Conservation (phyloP, 2,113 vertebrate genomes). For the Bos indicus region DNA sequence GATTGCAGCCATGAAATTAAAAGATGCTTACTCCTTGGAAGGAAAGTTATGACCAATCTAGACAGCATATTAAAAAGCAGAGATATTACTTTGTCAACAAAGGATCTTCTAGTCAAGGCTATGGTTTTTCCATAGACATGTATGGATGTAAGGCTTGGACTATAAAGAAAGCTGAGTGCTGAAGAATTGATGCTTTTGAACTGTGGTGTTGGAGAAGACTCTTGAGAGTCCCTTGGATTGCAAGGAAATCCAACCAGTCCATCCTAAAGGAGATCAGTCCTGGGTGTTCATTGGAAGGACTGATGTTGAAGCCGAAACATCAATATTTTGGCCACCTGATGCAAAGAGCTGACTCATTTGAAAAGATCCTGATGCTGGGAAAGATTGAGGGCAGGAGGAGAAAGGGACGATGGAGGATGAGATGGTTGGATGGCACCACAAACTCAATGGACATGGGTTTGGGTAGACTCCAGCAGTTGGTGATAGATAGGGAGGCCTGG, state of each 20-base stretch:
- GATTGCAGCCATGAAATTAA: neutral
- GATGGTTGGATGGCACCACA: neutral
- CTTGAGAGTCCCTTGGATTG: neutral
- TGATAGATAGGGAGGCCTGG: neutral
- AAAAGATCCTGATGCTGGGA: neutral
- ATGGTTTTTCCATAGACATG: neutral
- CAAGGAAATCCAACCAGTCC: neutral
- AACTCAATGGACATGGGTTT: neutral
- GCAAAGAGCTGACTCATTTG: neutral
- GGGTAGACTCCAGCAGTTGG: neutral
- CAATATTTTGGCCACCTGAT: neutral
- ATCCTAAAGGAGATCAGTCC: neutral
- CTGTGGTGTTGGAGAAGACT: neutral
- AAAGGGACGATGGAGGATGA: accelerated
- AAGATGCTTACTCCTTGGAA: neutral
- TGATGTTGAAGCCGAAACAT: neutral
- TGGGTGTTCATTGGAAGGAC: neutral
- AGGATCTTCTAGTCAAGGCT: neutral
- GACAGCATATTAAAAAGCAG: neutral
- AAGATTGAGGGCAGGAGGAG: neutral
- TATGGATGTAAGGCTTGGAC: neutral
- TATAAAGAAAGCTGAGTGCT: accelerated
- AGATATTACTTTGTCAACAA: neutral
- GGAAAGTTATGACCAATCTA: neutral
- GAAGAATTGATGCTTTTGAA: neutral